Evolutionary conservation across 2,888 invertebrate species (phyloP), one percentile per base, ranked within the genome.

Genomic region (Rhamnusium bicolor): DNA sequence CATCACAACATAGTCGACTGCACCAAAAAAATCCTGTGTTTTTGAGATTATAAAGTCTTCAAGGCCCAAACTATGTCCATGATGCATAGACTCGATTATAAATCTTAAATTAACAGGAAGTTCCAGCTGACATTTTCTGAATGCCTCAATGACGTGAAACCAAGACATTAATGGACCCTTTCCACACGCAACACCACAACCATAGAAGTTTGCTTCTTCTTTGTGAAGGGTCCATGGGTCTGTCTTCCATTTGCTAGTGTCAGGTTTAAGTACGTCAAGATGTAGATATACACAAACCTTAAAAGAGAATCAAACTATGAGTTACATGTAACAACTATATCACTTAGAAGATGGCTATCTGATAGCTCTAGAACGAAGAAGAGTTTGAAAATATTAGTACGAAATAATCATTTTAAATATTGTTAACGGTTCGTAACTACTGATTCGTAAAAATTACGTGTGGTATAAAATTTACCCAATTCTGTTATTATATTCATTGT

Each of bases 51-150:
- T 72, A 68, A 89, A 86, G 8, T 85, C 85, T 6, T 87, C 85
- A 53, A 90, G 79, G 1, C 89, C 89, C 47, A 81, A 71, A 60
- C 87, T 88, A 10, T 85, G 79, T 19, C 85, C 83, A 69, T 88
- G 86, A 71, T 88, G 81, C 88, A 88, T 88, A 0, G 87, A 86
- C 78, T 89, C 89, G 74, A 87, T 86, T 27, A 89, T 84, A 69
- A 89, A 87, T 79, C 88, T 89, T 2, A 90, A 76, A 76, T 89
- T 89, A 1, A 89, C 86, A 0, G 90, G 90, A 1, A 89, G 16
- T 8, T 85, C 83, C 8, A 87, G 81, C 6, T 85, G 81, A 1
- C 83, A 78, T 8, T 81, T 71, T 68, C 85, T 84, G 72, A 88
- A 89, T 6, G 73, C 85, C 71, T 87, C 81, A 10, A 89, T 81